Percentiles rank a stretch among this genome's conserved stretches.
phyloP scores from a whole-genome alignment of 2,113 vertebrate genomes.

The Athene noctua region DNA sequence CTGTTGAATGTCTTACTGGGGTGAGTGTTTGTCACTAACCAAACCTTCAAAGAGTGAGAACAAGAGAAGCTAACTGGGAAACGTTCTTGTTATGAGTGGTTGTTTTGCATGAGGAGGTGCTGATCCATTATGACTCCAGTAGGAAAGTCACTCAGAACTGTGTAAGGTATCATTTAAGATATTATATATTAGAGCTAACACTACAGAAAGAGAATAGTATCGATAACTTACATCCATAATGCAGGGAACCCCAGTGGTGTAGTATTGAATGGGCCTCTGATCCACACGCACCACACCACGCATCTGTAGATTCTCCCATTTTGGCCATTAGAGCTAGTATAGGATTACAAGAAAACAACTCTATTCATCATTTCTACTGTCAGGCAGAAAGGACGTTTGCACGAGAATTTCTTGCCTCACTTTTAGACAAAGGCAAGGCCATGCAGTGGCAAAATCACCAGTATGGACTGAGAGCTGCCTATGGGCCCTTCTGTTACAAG shows the following conservation, averaged over 20 bases:
- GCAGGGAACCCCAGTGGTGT: neutral
- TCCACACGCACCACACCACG: accelerated
- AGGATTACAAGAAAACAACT: neutral
- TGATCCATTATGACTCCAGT: neutral
- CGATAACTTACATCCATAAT: neutral
- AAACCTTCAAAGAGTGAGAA: neutral
- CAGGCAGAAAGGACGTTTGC: neutral
- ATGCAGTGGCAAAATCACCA: neutral
- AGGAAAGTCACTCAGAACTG: neutral
- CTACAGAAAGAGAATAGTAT: neutral
- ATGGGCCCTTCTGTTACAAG: neutral
- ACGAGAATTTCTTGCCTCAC: neutral
- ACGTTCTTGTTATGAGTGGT: neutral
- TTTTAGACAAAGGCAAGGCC: neutral
- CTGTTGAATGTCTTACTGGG: neutral
- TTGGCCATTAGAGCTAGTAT: neutral
- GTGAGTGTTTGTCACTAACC: neutral
- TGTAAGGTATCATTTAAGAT: neutral
- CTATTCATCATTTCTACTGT: neutral
- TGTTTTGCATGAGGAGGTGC: neutral
- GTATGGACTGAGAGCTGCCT: neutral
- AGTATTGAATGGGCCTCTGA: neutral
- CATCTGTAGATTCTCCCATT: neutral
- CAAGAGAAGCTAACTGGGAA: neutral
- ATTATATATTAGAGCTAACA: neutral